These are phyloP conservation scores for Sesia bembeciformis DNA, from an alignment of 2,888 invertebrate species.

Conservation along the genomic window DNA sequence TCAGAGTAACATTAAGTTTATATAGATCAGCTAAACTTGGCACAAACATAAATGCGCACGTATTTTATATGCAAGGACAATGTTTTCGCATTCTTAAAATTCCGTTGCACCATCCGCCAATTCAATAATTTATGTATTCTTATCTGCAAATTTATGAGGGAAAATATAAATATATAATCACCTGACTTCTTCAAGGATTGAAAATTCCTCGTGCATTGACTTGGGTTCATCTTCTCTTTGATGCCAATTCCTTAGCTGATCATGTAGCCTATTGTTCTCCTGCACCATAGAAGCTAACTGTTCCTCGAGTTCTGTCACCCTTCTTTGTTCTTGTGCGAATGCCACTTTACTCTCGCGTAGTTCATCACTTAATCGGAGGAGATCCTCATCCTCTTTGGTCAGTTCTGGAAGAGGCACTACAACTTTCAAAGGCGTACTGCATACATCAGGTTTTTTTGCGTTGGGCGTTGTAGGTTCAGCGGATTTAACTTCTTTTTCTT, in stretches of 20 bases:
- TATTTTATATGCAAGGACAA: no score
- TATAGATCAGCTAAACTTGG: no score
- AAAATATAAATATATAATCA: constrained; percentile 30
- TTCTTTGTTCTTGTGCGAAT: constrained; percentile 81
- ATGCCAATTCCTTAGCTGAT: constrained; percentile 78
- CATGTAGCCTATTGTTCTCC: constrained; percentile 81
- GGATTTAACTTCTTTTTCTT: constrained; percentile 46
- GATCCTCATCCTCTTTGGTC: constrained; percentile 67
- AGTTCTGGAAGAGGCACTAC: constrained; percentile 60
- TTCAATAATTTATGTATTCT: no score
- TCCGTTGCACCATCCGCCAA: no score
- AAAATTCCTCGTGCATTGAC: constrained; percentile 88
- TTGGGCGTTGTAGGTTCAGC: constrained; percentile 25
- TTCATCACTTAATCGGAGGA: constrained; percentile 78
- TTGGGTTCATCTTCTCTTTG: constrained; percentile 84
- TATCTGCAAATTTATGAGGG: not conserved
- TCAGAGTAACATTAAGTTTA: no score
- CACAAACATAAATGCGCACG: no score
- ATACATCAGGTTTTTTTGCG: constrained; percentile 36
- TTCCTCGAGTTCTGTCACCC: constrained; percentile 83
- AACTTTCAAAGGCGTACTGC: constrained; percentile 46
- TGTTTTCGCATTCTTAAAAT: no score
- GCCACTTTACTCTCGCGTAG: constrained; percentile 80
- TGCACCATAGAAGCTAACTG: constrained; percentile 81
- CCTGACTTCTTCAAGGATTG: constrained; percentile 89